Evolutionary conservation across 2,113 vertebrate species (phyloP), one percentile per base, ranked within the genome.

Genomic region (Dicrurus megarhynchus): DNA sequence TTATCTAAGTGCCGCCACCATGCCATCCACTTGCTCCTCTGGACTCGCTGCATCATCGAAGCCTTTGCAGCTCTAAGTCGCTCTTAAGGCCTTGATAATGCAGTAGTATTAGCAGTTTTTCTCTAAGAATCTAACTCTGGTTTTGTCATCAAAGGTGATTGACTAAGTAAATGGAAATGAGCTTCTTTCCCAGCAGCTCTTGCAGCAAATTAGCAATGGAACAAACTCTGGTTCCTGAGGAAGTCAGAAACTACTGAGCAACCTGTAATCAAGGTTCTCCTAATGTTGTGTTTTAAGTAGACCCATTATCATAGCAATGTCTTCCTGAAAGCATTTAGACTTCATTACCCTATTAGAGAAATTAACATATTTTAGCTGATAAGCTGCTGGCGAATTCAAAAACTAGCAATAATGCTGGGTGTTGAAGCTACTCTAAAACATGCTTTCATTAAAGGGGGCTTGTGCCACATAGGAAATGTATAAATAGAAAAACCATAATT

Each of bases 291-390:
- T 96, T 96, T 97, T 96, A 97, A 97, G 95, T 73, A 93, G 91
- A 73, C 73, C 92, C 76, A 76, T 98, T 97, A 97, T 97, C 97
- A 95, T 94, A 94, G 89, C 85, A 44, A 23, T 91, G 96, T 96
- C 96, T 97, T 95, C 95, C 89, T 89, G 95, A 97, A 97, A 97
- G 96, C 96, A 82, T 95, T 97, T 96, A 97, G 96, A 96, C 94
- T 97, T 97, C 97, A 96, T 98, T 97, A 95, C 70, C 78, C 90
- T 94, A 92, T 98, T 97, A 96, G 91, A 96, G 95, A 97, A 97
- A 97, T 97, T 97, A 97, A 89, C 96, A 93, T 97, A 94, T 96
- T 96, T 94, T 96, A 96, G 96, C 97, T 95, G 98, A 97, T 98
- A 97, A 97, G 95, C 87, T 97, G 89, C 95, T 97, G 65, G 88